These are phyloP conservation scores for Melolontha melolontha DNA, from an alignment of 2,888 invertebrate genomes.

Conservation along the genomic window DNA sequence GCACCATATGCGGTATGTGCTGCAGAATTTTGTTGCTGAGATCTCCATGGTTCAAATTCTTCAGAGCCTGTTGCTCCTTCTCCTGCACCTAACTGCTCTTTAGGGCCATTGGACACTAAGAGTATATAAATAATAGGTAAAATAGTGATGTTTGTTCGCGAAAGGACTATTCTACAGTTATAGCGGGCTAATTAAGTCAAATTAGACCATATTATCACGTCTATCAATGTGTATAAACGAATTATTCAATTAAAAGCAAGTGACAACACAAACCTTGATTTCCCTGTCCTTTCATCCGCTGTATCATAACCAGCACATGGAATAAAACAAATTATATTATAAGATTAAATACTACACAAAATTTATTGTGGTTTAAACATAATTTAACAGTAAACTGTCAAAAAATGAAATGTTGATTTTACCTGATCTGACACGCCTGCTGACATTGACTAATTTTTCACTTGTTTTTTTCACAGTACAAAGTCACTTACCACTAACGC, in stretches of 20 bases:
- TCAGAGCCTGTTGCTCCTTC: slow-evolving; percentile 68
- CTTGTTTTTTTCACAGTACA: slow-evolving; percentile 65
- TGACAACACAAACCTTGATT: slow-evolving; percentile 74
- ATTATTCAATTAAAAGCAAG: slow-evolving; percentile 40
- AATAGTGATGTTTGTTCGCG: slow-evolving; percentile 1
- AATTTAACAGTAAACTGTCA: slow-evolving; percentile 58
- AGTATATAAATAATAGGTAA: slow-evolving; percentile 19
- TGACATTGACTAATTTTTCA: slow-evolving; percentile 84
- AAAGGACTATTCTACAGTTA: neutral
- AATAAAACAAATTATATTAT: slow-evolving; percentile 67
- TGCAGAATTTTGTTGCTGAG: slow-evolving; percentile 73
- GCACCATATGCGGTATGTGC: slow-evolving; percentile 65
- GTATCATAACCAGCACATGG: slow-evolving; percentile 68
- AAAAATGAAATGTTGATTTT: slow-evolving; percentile 65
- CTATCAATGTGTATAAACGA: slow-evolving; percentile 22
- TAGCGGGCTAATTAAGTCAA: slow-evolving; percentile 2
- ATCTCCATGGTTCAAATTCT: slow-evolving; percentile 84
- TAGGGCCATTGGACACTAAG: slow-evolving; percentile 81
- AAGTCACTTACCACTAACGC: slow-evolving; percentile 57
- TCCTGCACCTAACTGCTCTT: slow-evolving; percentile 82
- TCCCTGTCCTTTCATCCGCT: slow-evolving; percentile 91
- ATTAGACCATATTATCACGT: slow-evolving; percentile 15
- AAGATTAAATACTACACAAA: slow-evolving; percentile 54
- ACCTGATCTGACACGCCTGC: slow-evolving; percentile 93
- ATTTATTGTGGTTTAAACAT: slow-evolving; percentile 54